Base-by-base conservation (phyloP, 2,888 invertebrate species). In the Epirrita christyi region DNA sequence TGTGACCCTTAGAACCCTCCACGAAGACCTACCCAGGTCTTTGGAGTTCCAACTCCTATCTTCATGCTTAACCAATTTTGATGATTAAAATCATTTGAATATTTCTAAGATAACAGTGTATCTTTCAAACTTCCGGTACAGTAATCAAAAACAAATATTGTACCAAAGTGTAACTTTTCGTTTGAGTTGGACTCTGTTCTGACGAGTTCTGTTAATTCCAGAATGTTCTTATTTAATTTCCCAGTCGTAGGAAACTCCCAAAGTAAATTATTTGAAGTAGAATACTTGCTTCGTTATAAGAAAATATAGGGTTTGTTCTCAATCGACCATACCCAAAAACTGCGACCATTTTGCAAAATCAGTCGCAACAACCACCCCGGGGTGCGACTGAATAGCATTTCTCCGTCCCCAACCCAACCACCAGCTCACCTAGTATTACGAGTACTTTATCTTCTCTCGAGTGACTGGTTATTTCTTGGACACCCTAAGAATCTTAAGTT, bases 151-250 rank as follows among this genome's bases (percentile, higher is more conserved):
- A 28, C 43, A 27, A 52, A 45, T 58, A 49, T 53, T 53, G 11
- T 14, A 41, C 28, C 4, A 36, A 41, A 40, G 15, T 14, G 34
- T 36, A 53, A 40, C 46, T 48, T 58, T 49, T 36, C 9, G 49
- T 50, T 54, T 46, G 37, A 42, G 29, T 49, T 50, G 32, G 29
- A 36, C 29, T 29, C 43, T 29, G 15, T 32, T 38, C 40, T 45
- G 50, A 40, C 46, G 43, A 55, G 34, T 47, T 54, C 45, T 27
- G 53, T 10, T 51, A 11, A 43, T 48, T 47, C 37, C 43, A 43
- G 6, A 53, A 48, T 53, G 40, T 49, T 48, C 48, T 48, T 57
- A 42, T 56, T 46, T 28, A 48, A 44, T 58, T 29, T 40, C 38
- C 34, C 34, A 34, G 47, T 51, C 28, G 32, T 21, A 37, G 37